Evolutionary conservation across 2,797 vertebrate species (phyloP), one percentile per base, ranked within the genome.

Genomic region (Luscinia luscinia): DNA sequence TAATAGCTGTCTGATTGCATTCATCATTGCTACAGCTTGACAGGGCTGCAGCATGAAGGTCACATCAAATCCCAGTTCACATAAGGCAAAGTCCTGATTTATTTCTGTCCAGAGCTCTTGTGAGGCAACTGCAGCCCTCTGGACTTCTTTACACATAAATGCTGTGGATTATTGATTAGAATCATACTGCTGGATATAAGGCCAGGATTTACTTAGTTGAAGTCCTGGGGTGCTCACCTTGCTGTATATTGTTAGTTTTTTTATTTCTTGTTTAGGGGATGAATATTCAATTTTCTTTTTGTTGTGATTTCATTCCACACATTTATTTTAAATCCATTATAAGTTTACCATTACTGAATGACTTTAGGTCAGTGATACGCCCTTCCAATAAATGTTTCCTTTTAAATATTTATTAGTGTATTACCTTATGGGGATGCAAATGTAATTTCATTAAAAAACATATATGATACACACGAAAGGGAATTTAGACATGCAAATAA

Each of bases 1-100:
- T 97, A 94, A 97, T 96, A 91, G 94, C 95, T 97, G 95, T 96
- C 96, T 96, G 90, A 95, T 95, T 95, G 74, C 77, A 95, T 97
- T 96, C 93, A 93, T 97, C 95, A 95, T 88, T 62, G 59, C 83
- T 87, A 34, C 80, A 87, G 57, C 94, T 82, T 96, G 95, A 94
- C 96, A 94, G 91, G 52, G 90, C 85, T 94, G 87, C 91, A 82
- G 87, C 91, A 89, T 90, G 95, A 97, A 97, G 95, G 95, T 97
- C 95, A 87, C 90, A 88, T 62, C 88, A 94, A 95, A 90, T 95
- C 90, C 86, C 90, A 95, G 94, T 95, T 95, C 93, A 94, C 87
- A 75, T 89, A 89, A 94, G 86, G 90, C 93, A 92, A 93, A 94
- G 54, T 75, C 93, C 74, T 90, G 72, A 92, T 96, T 92, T 95